Conservation (phyloP, 2,797 vertebrate genomes). For the Spea hammondii region DNA sequence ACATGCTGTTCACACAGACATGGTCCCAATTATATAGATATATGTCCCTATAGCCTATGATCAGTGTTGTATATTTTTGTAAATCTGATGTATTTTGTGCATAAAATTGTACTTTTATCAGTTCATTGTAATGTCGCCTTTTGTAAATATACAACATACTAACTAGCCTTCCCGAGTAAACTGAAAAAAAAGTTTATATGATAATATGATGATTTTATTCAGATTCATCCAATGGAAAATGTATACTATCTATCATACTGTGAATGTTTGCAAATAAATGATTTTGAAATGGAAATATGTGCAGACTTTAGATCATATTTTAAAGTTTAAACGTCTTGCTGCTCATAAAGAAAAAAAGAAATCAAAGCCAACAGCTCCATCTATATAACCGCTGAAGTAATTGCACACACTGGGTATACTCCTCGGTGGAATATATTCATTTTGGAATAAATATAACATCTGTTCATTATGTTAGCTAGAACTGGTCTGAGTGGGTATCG, state of each 20-base stretch:
- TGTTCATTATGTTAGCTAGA: not conserved
- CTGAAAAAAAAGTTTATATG: not conserved
- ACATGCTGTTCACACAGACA: too few species aligned
- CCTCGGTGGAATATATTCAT: not conserved
- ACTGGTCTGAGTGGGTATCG: too few species aligned
- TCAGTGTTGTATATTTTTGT: too few species aligned
- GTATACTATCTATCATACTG: not conserved
- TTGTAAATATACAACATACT: not conserved
- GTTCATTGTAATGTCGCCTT: not conserved
- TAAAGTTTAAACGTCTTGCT: not conserved
- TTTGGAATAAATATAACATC: not conserved
- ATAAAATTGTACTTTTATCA: not conserved
- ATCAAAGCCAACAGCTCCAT: conserved; percentile 38
- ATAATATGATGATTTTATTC: not conserved
- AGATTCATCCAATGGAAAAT: not conserved
- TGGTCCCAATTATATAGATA: too few species aligned
- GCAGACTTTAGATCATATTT: not conserved
- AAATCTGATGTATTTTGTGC: not conserved
- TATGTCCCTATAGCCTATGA: not conserved
- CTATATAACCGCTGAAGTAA: conserved; percentile 11
- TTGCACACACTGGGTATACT: not conserved
- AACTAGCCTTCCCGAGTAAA: not conserved
- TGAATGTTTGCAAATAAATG: conserved; percentile 8
- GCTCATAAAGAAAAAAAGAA: not conserved
- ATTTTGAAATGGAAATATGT: not conserved